Evolutionary conservation across 2,797 vertebrate genomes (phyloP).

Genomic region (Apogon talboti): DNA sequence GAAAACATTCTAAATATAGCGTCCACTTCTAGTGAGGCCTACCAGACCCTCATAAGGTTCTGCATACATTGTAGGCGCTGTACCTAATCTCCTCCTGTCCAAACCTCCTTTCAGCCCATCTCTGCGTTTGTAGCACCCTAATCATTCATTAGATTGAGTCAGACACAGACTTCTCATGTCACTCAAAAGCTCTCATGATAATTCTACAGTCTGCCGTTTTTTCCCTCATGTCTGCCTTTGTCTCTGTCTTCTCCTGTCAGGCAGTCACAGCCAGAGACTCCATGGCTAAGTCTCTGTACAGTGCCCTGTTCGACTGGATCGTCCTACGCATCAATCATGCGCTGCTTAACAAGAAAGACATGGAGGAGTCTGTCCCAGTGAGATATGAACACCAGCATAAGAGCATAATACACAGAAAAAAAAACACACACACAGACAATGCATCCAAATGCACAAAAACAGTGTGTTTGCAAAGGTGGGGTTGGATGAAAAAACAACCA

Average conservation of each 20-base stretch:
- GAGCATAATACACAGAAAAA: neutral
- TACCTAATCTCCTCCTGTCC: no score
- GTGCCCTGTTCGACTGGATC: conserved; percentile 98
- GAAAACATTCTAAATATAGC: no score
- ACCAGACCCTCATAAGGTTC: no score
- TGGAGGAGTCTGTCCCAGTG: conserved; percentile 94
- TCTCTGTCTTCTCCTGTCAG: conserved; percentile 69
- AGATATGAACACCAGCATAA: conserved; percentile 59
- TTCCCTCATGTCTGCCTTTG: neutral
- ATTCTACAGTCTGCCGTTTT: no score
- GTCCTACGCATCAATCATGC: conserved; percentile 98
- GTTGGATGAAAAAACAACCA: no score
- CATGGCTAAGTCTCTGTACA: conserved; percentile 99
- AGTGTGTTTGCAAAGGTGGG: no score
- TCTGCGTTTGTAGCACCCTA: no score
- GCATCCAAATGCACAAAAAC: neutral
- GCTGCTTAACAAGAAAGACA: conserved; percentile 97
- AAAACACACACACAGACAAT: neutral
- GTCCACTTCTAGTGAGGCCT: no score
- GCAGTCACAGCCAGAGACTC: conserved; percentile 97
- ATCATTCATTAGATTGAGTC: no score
- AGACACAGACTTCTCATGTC: neutral
- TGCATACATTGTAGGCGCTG: no score
- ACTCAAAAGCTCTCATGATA: no score
- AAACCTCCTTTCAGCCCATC: no score